phyloP scores from a whole-genome alignment of 2,888 invertebrate species.

The Syrphus vitripennis region DNA sequence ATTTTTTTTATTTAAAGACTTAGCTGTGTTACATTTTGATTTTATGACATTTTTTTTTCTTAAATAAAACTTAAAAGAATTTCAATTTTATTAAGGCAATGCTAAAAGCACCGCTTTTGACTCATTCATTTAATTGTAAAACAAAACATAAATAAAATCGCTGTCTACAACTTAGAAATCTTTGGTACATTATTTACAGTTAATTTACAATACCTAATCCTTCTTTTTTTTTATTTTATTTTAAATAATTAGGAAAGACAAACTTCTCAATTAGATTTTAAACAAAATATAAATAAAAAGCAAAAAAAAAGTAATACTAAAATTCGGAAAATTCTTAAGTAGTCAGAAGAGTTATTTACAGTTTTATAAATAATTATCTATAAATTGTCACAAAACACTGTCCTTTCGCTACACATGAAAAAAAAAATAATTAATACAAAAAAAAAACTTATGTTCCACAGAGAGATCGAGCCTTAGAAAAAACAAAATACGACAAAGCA shows the following conservation, averaged over 20 bases:
- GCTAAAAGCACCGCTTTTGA: slow-evolving; percentile 14
- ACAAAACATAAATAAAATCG: neutral
- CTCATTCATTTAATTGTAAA: slow-evolving; percentile 6
- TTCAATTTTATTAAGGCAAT: neutral
- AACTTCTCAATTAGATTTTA: neutral
- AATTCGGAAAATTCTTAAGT: slow-evolving; percentile 37
- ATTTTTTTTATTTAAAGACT: slow-evolving; percentile 37
- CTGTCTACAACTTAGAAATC: slow-evolving; percentile 52
- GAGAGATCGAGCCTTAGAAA: slow-evolving; percentile 44
- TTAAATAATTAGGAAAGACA: neutral
- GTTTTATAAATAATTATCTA: slow-evolving; percentile 37
- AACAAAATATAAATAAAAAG: neutral
- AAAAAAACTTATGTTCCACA: slow-evolving; percentile 9
- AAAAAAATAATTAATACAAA: neutral
- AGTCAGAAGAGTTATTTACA: slow-evolving; percentile 51
- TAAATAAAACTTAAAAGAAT: slow-evolving; percentile 6
- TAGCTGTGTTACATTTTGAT: slow-evolving; percentile 40
- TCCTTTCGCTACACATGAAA: slow-evolving; percentile 30
- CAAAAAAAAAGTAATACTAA: neutral
- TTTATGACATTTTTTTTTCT: slow-evolving; percentile 15
- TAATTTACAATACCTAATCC: slow-evolving; percentile 24
- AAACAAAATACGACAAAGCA: slow-evolving; percentile 20
- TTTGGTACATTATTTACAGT: slow-evolving; percentile 68
- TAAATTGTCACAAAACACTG: neutral
- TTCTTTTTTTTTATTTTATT: neutral